Conservation (phyloP, 1,140 invertebrate species). For the Pogonomyrmex californicus region DNA sequence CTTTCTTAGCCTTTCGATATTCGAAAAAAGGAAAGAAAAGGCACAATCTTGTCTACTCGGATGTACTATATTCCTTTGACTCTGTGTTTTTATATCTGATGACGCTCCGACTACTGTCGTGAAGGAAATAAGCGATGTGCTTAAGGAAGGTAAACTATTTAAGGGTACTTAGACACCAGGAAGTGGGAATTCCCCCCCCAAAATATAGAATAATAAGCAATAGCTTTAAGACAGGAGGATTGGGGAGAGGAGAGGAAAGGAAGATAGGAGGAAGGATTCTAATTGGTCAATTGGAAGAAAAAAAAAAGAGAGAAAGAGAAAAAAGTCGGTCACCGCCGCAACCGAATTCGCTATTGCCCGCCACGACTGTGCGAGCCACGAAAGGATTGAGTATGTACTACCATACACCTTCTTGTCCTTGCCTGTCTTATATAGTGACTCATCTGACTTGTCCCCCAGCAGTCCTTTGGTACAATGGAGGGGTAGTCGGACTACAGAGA, state of each 20-base stretch:
- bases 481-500: slow-evolving; percentile 57
- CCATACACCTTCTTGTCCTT: slow-evolving; percentile 86
- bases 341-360: slow-evolving; percentile 75
- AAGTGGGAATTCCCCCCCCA: background rate
- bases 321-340: slow-evolving; percentile 76
- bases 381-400: slow-evolving; percentile 85
- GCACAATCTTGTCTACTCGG: background rate
- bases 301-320: slow-evolving; percentile 45
- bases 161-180: background rate
- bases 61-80: background rate
- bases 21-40: background rate
- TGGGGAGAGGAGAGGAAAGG: no score
- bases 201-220: background rate
- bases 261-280: background rate
- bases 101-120: background rate
- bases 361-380: slow-evolving; percentile 80
- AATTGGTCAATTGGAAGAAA: background rate
- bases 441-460: slow-evolving; percentile 82
- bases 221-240: background rate
- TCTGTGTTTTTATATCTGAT: background rate
- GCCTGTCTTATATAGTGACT: slow-evolving; percentile 86
- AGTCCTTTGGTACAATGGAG: slow-evolving; percentile 67
- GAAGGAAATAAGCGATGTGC: background rate
- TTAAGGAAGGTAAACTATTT: background rate
- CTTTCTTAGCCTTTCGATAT: background rate